Evolutionary conservation across 2,888 invertebrate genomes (phyloP).

Genomic region (Lasioglossum leucozonium): DNA sequence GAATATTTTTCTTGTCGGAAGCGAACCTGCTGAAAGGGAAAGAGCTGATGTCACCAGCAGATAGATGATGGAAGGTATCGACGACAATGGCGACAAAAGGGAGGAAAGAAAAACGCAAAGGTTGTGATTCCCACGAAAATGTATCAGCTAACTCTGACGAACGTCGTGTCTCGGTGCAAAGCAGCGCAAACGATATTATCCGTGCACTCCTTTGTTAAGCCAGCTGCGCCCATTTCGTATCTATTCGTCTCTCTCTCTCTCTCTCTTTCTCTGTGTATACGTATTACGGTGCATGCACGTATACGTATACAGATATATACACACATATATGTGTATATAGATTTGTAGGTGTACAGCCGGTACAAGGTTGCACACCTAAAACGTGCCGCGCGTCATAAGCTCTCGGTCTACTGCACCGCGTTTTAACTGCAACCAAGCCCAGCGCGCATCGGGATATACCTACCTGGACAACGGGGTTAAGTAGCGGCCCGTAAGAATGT

Average conservation of each 20-base stretch:
- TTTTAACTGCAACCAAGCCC: constrained; percentile 39
- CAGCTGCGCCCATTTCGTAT: constrained; percentile 59
- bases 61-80: background rate
- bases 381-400: constrained; percentile 56
- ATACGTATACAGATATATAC: background rate
- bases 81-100: constrained; percentile 1
- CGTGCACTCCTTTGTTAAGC: constrained; percentile 57
- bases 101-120: constrained; percentile 17
- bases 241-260: background rate
- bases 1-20: constrained; percentile 7
- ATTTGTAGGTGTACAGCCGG: constrained; percentile 31
- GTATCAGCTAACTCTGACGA: constrained; percentile 32
- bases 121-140: constrained; percentile 29
- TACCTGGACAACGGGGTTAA: constrained; percentile 26
- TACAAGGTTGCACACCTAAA: constrained; percentile 52
- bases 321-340: background rate
- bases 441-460: background rate
- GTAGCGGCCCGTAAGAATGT: constrained; percentile 32
- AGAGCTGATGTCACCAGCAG: background rate
- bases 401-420: constrained; percentile 26
- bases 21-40: background rate
- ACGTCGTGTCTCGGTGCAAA: constrained; percentile 41
- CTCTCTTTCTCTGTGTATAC: background rate
- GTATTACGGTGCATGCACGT: background rate
- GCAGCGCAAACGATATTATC: constrained; percentile 61